Evolutionary conservation across 2,888 invertebrate genomes (phyloP).

Genomic region (Dexiosoma caninum): DNA sequence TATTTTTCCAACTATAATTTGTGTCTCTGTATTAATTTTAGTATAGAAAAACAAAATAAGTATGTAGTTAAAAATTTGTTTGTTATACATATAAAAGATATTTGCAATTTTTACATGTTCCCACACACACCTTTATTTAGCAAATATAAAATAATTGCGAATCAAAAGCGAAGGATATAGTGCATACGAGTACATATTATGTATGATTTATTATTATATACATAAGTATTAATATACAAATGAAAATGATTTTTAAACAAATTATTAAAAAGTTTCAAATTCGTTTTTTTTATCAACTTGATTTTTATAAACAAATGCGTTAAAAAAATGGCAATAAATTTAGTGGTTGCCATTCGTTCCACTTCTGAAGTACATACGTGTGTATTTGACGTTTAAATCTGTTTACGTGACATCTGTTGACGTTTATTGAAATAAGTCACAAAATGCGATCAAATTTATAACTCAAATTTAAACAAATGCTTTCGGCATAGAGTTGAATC

Average conservation of each 20-base stretch:
- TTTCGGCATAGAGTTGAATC: too few species aligned
- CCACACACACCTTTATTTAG: constrained; percentile 52
- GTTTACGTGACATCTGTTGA: too few species aligned
- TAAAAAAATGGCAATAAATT: too few species aligned
- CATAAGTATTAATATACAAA: constrained; percentile 53
- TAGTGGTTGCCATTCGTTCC: background rate
- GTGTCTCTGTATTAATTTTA: constrained; percentile 41
- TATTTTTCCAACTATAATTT: constrained; percentile 22
- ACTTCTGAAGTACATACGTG: background rate
- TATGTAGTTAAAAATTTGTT: constrained; percentile 13
- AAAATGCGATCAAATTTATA: too few species aligned
- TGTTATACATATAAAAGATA: background rate
- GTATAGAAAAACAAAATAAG: constrained; percentile 6
- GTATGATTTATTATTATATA: constrained; percentile 44
- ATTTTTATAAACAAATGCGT: too few species aligned
- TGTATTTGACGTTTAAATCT: too few species aligned
- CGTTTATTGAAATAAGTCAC: too few species aligned
- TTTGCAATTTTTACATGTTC: constrained; percentile 50
- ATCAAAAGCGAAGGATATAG: constrained; percentile 45
- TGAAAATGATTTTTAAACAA: constrained; percentile 34
- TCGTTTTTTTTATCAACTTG: constrained; percentile 13
- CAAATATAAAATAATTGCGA: constrained; percentile 49
- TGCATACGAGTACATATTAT: constrained; percentile 43
- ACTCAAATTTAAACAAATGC: too few species aligned
- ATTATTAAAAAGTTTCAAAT: constrained; percentile 5